A percentile compares a stretch with the other conserved stretches of the same genome.
These are phyloP conservation scores for Adelosebastes latens DNA, from an alignment of 2,797 vertebrate genomes.

Conservation along the genomic window DNA sequence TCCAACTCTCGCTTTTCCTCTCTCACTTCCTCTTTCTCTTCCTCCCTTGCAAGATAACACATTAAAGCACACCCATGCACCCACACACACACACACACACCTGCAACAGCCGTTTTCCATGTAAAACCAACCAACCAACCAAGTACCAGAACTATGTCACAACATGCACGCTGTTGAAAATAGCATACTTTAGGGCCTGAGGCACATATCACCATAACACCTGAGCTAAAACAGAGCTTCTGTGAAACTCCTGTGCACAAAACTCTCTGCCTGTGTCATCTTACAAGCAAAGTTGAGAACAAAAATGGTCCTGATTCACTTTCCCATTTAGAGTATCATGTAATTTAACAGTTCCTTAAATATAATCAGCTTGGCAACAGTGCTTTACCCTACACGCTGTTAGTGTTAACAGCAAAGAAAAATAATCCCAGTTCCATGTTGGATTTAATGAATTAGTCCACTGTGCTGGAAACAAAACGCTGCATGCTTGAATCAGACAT, in stretches of 20 bases:
- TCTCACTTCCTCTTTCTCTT: conserved; percentile 67
- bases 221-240: conserved; percentile 53
- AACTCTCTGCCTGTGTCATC: conserved; percentile 9
- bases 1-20: conserved; percentile 63
- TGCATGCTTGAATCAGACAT: conserved; percentile 48
- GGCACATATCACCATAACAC: conserved; percentile 51
- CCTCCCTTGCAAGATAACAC: conserved; percentile 44
- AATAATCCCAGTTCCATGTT: conserved; percentile 48
- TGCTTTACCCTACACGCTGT: conserved; percentile 23
- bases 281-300: conserved; percentile 11
- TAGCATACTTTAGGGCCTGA: conserved; percentile 42
- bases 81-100: conserved; percentile 8
- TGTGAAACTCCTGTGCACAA: conserved; percentile 14
- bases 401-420: conserved; percentile 61
- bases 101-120: conserved; percentile 71
- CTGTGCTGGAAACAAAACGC: not conserved
- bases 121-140: conserved; percentile 46
- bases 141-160: conserved; percentile 72
- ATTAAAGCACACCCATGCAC: conserved; percentile 44
- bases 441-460: conserved; percentile 44
- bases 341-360: conserved; percentile 62
- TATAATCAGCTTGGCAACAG: conserved; percentile 53
- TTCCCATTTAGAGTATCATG: conserved; percentile 48
- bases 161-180: conserved; percentile 66
- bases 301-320: conserved; percentile 28